phyloP scores from a whole-genome alignment of 2,888 invertebrate genomes.

The Oscheius myriophilus region DNA sequence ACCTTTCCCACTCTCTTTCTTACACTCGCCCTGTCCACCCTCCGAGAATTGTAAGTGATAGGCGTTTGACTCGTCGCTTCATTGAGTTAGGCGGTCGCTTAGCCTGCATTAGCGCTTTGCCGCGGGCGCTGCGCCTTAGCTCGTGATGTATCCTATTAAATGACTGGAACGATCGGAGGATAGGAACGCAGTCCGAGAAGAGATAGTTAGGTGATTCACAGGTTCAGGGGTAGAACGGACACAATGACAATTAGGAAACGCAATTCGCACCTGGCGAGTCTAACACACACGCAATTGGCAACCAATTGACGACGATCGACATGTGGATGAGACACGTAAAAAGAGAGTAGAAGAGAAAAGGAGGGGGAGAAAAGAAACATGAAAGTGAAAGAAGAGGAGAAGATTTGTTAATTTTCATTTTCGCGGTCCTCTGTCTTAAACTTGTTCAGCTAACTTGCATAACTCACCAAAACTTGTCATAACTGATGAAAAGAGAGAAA shows the following conservation, averaged over 20 bases:
- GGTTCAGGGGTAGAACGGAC: neutral
- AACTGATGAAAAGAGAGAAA: no score
- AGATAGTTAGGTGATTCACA: neutral
- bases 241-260: constrained; percentile 23
- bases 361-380: neutral
- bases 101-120: constrained; percentile 29
- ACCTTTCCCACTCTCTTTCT: neutral
- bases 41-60: neutral
- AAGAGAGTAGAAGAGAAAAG: neutral
- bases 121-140: constrained; percentile 17
- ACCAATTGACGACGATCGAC: constrained; percentile 23
- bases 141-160: constrained; percentile 28
- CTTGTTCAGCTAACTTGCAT: no score
- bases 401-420: no score
- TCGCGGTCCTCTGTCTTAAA: no score
- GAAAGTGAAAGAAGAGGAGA: constrained; percentile 1
- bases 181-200: neutral
- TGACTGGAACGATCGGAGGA: no score
- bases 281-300: neutral
- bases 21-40: neutral
- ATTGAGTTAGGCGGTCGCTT: constrained; percentile 28
- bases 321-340: constrained; percentile 5
- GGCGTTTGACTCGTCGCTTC: constrained; percentile 4
- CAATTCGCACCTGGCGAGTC: constrained; percentile 15
- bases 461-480: no score